Evolutionary conservation across 2,113 vertebrate species (phyloP).

Genomic region (Cryptotis parvus): DNA sequence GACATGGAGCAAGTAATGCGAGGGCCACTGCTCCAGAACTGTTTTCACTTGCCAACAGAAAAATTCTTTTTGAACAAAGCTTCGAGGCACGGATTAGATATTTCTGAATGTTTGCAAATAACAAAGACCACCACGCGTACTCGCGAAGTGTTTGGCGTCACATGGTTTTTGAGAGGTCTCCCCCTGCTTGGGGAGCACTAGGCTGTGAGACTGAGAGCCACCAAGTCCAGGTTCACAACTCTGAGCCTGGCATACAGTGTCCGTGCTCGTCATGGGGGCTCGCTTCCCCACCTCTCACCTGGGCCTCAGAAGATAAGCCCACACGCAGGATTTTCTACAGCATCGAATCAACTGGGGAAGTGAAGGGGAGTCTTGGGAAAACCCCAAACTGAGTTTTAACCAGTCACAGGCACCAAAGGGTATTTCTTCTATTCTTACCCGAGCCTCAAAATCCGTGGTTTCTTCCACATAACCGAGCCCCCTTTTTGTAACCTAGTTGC

Average conservation of each 20-base stretch:
- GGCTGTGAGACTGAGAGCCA: too few species aligned
- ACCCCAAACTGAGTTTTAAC: not conserved
- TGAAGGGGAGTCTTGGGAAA: not conserved
- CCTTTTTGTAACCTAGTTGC: constrained; percentile 96
- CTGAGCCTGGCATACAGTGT: too few species aligned
- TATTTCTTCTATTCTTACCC: constrained; percentile 85
- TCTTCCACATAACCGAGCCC: constrained; percentile 96
- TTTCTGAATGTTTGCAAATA: not conserved
- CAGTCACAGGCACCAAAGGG: not conserved
- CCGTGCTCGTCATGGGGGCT: too few species aligned
- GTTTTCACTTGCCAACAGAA: constrained; percentile 7
- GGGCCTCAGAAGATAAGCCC: constrained; percentile 29
- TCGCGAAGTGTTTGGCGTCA: not conserved
- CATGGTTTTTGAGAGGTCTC: too few species aligned
- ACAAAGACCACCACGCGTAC: not conserved
- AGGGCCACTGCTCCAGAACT: not conserved
- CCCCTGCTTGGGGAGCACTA: too few species aligned
- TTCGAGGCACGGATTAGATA: not conserved
- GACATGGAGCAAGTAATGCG: not conserved
- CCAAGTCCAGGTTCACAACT: too few species aligned
- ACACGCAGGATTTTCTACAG: not conserved
- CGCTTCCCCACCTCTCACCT: too few species aligned
- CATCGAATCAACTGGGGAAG: not conserved
- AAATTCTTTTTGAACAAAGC: constrained; percentile 40
- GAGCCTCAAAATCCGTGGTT: constrained; percentile 92